phyloP scores from a whole-genome alignment of 2,113 vertebrate species.

The Accipiter virgatus region DNA sequence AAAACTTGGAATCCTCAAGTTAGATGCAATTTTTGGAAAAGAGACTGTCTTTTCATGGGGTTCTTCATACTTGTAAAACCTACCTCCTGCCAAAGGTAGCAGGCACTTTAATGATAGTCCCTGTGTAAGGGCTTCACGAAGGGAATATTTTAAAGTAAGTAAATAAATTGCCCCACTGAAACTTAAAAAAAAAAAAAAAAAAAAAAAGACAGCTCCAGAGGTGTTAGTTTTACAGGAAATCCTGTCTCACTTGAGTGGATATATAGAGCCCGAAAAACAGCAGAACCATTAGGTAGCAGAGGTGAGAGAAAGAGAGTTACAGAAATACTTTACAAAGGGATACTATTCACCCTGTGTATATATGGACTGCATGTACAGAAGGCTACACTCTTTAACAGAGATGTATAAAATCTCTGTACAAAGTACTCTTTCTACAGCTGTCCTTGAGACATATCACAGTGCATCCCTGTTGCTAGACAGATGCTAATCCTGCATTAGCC shows the following conservation, averaged over 20 bases:
- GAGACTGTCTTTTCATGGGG: background rate
- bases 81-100: slow-evolving; percentile 15
- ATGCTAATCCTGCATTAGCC: background rate
- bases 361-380: background rate
- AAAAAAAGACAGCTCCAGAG: background rate
- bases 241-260: slow-evolving; percentile 52
- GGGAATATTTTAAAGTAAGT: slow-evolving; percentile 31
- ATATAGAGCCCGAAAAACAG: slow-evolving; percentile 25
- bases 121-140: background rate
- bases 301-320: slow-evolving; percentile 30
- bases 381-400: background rate
- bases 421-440: slow-evolving; percentile 45
- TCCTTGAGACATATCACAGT: slow-evolving; percentile 36
- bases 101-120: background rate
- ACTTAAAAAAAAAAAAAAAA: background rate
- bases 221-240: slow-evolving; percentile 58
- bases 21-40: background rate
- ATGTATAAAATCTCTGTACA: slow-evolving; percentile 26
- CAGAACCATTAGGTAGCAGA: slow-evolving; percentile 26
- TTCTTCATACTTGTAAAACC: slow-evolving; percentile 17
- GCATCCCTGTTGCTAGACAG: slow-evolving; percentile 48
- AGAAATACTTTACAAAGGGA: slow-evolving; percentile 41
- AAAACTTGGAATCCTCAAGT: background rate
- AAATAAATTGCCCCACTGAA: slow-evolving; percentile 20
- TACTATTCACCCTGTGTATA: slow-evolving; percentile 25